These are phyloP conservation scores for Myotis vivesi DNA, from an alignment of 2,797 vertebrate genomes.

Conservation along the genomic window DNA sequence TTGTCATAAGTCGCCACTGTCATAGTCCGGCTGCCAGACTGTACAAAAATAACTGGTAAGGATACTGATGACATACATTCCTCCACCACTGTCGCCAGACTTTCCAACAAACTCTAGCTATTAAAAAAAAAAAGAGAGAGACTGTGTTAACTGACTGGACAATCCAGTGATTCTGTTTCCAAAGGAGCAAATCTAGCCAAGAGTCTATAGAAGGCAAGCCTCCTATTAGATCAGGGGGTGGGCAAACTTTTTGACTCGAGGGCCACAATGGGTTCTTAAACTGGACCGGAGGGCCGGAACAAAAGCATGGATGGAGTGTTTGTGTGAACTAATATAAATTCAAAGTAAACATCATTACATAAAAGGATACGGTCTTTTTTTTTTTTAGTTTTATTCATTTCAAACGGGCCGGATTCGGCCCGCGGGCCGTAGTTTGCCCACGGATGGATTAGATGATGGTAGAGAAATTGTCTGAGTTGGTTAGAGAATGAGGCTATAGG, in stretches of 20 bases:
- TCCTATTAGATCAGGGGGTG: neutral
- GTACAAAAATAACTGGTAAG: slow-evolving; percentile 76
- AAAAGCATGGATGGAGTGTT: no score
- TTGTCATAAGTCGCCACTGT: slow-evolving; percentile 11
- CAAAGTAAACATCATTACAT: no score
- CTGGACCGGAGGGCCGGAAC: no score
- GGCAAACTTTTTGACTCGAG: no score
- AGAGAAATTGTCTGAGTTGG: neutral
- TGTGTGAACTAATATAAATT: no score
- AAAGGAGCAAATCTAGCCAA: neutral
- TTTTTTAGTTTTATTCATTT: no score
- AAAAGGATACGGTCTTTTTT: no score
- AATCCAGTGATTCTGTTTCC: neutral
- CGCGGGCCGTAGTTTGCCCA: no score
- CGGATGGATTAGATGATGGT: no score
- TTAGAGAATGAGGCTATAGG: neutral
- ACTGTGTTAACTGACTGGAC: neutral
- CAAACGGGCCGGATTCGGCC: no score
- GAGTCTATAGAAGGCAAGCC: neutral
- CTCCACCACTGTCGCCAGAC: slow-evolving; percentile 94
- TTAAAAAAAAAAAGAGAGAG: neutral
- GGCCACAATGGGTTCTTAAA: no score
- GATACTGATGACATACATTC: slow-evolving; percentile 96
- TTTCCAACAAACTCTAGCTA: slow-evolving; percentile 95
- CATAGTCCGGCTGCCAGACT: neutral